Evolutionary conservation across 2,113 vertebrate genomes (phyloP), one percentile per base, ranked within the genome.

Genomic region (Channa maculata): DNA sequence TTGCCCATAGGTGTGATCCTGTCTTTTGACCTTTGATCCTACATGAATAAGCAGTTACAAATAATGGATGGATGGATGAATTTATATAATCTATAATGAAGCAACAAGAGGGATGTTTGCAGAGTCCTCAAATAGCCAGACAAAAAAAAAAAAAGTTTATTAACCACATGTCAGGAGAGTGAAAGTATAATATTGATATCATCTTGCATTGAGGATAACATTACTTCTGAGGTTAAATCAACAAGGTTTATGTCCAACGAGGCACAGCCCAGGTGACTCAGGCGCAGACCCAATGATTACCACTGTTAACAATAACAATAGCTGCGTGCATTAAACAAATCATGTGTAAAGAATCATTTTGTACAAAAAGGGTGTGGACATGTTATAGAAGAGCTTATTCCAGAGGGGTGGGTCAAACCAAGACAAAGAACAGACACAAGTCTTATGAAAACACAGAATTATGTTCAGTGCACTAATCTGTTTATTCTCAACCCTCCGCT

Each of bases 371-470:
- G 49, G 12, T 58, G 24, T 8, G 3, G 39, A 12, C 11, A 34
- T 60, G n/a, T 72, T 45, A 62, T 39, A 49, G 39, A 5, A 60
- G 65, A 60, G 57, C 1, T 43, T 59, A 62, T 62, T 73, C 45
- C 52, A 37, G 5, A 0, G 0, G 62, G 45, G 14, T 54, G 65
- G 70, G 71, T 68, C 80, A 53, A 64, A 62, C 50, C n/a, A 12
- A 77, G 75, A 82, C 48, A 61, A 70, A 75, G 39, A 60, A 72
- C 69, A 78, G 69, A 66, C n/a, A 13, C 46, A 8, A 48, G 51
- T 41, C 37, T 75, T 65, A 15, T 44, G 33, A 74, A 75, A 85
- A 76, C 14, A 69, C 13, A 43, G 46, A 73, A 55, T 82, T 49
- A 71, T 36, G 49, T 61, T 75, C 46, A 64, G 33, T 62, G 67